These are phyloP conservation scores for Brachystomella parvula DNA, from an alignment of 1,140 invertebrate genomes.

Conservation along the genomic window DNA sequence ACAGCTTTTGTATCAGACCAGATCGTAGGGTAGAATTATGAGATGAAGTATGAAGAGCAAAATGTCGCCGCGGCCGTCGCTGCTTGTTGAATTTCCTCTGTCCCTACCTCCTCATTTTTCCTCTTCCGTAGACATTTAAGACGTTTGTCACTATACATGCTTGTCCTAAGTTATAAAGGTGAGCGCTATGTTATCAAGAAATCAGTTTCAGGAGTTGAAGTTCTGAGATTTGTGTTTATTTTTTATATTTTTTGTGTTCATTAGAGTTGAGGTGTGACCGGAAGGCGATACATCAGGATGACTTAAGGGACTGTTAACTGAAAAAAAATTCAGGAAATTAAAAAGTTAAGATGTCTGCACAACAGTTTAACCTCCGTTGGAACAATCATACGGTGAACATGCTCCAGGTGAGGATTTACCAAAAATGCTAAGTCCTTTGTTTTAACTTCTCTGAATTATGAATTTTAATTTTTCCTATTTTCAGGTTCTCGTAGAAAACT, in stretches of 20 bases:
- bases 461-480: constrained; percentile 25
- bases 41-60: not conserved
- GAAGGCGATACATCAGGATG: not conserved
- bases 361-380: constrained; percentile 52
- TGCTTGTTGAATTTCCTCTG: too few relatives aligned
- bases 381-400: constrained; percentile 51
- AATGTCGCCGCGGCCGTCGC: too few relatives aligned
- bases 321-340: not conserved
- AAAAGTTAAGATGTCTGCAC: constrained; percentile 31
- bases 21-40: not conserved
- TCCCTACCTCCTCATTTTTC: too few relatives aligned
- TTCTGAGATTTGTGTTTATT: not conserved
- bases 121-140: too few relatives aligned
- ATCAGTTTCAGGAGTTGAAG: too few relatives aligned
- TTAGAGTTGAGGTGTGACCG: not conserved
- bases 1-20: not conserved
- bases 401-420: constrained; percentile 41
- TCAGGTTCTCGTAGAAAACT: constrained; percentile 49
- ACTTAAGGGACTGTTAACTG: not conserved
- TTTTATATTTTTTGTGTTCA: not conserved
- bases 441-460: not conserved
- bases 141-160: too few relatives aligned
- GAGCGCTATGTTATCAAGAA: too few relatives aligned
- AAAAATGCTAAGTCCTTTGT: not conserved
- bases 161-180: not conserved